A percentile compares a stretch with the other conserved stretches of the same genome.
These are phyloP conservation scores for Aphaenogaster ashmeadi DNA, from an alignment of 1,140 invertebrate species.

Conservation along the genomic window DNA sequence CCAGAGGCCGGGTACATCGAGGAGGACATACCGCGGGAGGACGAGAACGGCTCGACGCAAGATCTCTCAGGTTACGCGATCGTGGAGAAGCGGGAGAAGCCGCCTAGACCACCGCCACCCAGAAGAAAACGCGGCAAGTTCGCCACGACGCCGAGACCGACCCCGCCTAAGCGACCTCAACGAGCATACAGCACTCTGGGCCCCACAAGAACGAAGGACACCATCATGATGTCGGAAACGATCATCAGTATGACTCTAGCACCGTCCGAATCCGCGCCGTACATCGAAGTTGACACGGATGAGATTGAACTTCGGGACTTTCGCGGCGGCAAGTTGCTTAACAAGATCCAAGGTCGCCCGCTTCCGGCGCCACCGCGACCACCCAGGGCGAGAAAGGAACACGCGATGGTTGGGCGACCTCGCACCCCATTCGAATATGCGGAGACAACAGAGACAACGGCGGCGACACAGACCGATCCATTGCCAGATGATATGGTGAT, in stretches of 20 bases:
- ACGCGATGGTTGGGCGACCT: slow-evolving; percentile 4
- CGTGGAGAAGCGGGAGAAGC: slow-evolving; percentile 89
- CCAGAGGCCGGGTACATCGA: slow-evolving; percentile 82
- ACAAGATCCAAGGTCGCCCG: slow-evolving; percentile 93
- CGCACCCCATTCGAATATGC: slow-evolving; percentile 35
- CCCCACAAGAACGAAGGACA: slow-evolving; percentile 78
- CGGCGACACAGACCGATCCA: slow-evolving; percentile 94
- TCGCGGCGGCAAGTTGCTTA: slow-evolving; percentile 91
- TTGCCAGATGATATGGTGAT: slow-evolving; percentile 92
- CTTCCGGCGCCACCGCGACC: slow-evolving; percentile 94
- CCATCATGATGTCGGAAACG: neutral
- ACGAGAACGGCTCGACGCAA: slow-evolving; percentile 68
- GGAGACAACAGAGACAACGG: slow-evolving; percentile 88
- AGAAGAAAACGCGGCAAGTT: slow-evolving; percentile 87
- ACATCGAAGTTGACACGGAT: slow-evolving; percentile 89
- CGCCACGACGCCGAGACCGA: slow-evolving; percentile 82
- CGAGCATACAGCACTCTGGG: slow-evolving; percentile 91
- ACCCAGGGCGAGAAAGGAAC: slow-evolving; percentile 87
- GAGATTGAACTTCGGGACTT: slow-evolving; percentile 88
- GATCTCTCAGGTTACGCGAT: slow-evolving; percentile 88
- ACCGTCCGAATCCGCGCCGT: slow-evolving; percentile 86
- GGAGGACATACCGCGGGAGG: slow-evolving; percentile 78
- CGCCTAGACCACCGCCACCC: slow-evolving; percentile 88
- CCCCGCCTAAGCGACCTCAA: slow-evolving; percentile 86
- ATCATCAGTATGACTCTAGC: neutral